Conservation (phyloP, 2,888 invertebrate genomes). For the Idaea straminata region DNA sequence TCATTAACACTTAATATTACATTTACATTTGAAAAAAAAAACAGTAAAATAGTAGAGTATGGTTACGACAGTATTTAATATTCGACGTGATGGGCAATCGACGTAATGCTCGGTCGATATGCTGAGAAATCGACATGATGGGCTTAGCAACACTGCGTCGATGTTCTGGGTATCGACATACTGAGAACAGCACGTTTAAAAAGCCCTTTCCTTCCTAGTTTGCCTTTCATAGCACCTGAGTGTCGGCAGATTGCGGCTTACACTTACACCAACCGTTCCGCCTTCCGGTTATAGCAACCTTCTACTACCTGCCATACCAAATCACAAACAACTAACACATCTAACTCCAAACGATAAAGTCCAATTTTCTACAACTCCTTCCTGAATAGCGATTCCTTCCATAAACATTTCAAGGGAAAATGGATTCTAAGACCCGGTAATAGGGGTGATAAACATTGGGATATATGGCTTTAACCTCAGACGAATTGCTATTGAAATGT, state of each 20-base stretch:
- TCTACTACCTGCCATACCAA: slow-evolving; percentile 29
- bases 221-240: slow-evolving; percentile 60
- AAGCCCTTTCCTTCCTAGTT: slow-evolving; percentile 48
- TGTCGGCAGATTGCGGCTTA: slow-evolving; percentile 72
- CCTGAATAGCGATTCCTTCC: slow-evolving; percentile 11
- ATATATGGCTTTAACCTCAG: slow-evolving; percentile 21
- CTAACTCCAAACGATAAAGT: slow-evolving; percentile 33
- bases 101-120: too few species aligned
- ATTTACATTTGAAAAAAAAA: too few species aligned
- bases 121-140: too few species aligned
- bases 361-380: slow-evolving; percentile 11
- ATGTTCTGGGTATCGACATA: too few species aligned
- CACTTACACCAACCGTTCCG: slow-evolving; percentile 58
- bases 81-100: too few species aligned
- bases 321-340: slow-evolving; percentile 22
- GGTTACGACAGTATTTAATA: too few species aligned
- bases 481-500: slow-evolving; percentile 42
- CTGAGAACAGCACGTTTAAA: too few species aligned
- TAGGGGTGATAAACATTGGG: slow-evolving; percentile 21
- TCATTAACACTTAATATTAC: too few species aligned
- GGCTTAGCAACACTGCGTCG: too few species aligned
- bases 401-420: slow-evolving; percentile 27
- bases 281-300: slow-evolving; percentile 49
- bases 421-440: slow-evolving; percentile 24
- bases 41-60: too few species aligned